Evolutionary conservation across 2,888 invertebrate genomes (phyloP), one percentile per base, ranked within the genome.

Genomic region (Abrostola tripartita): DNA sequence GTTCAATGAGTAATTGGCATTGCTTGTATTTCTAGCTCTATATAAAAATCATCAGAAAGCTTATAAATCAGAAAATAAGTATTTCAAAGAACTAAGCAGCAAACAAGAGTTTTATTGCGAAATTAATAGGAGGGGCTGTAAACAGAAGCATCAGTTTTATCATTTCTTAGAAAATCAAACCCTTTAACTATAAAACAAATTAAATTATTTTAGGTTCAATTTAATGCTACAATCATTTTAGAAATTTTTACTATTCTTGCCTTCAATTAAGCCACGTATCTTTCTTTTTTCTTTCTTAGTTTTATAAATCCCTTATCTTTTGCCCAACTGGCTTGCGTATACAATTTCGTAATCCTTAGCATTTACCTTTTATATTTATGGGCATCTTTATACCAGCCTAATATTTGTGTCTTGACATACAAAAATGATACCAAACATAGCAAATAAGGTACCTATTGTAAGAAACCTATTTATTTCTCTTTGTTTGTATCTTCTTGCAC

Each of bases 401-500:
- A 2, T 24, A 24, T 24, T 24, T 24, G 24, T 24, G 24, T 24
- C 24, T 24, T 24, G 24, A 24, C 24, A 24, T 24, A 24, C 24
- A 24, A 24, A 24, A 24, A 24, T 24, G 24, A 24, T 40, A 9
- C 11, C 11, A 40, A 11, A n/a, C 11, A 41, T 41, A n/a, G n/a
- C n/a, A 5, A 41, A 11, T 40, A 41, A 41, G 0, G 11, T 24
- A 12, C 9, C 8, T 7, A 47, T 9, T 14, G 5, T 8, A 49
- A 11, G n/a, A 14, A 12, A 38, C 37, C 40, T 41, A 51, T 55
- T 55, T 38, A 58, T 53, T 9, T 59, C 9, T 54, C 40, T 64
- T 55, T 55, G 37, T 67, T 38, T 52, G 7, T 38, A 12, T 49
- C 60, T 75, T 70, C 63, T 62, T 72, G 63, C 40, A 44, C 8